Evolutionary conservation across 2,888 invertebrate species (phyloP).

Genomic region (Drosophila planitibia): DNA sequence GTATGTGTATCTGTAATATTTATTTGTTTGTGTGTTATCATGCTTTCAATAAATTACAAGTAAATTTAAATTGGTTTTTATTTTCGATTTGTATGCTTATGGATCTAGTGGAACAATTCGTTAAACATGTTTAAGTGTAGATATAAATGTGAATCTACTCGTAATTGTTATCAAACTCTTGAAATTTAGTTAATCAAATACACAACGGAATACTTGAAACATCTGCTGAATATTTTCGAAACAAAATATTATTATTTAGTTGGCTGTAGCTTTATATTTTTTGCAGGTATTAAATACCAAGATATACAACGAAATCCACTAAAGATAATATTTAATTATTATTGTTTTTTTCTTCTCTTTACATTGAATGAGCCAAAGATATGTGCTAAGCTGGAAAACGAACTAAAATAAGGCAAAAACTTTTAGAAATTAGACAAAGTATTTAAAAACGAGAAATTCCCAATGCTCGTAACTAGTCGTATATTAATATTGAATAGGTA

Average conservation of each 20-base stretch:
- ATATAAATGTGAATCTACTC: slow-evolving; percentile 43
- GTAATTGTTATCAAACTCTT: slow-evolving; percentile 26
- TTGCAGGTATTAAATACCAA: slow-evolving; percentile 54
- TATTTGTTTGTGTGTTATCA: slow-evolving; percentile 46
- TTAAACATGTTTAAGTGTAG: slow-evolving; percentile 57
- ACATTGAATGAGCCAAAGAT: slow-evolving; percentile 33
- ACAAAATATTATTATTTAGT: slow-evolving; percentile 2
- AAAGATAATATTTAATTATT: slow-evolving; percentile 10
- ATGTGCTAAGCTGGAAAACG: slow-evolving; percentile 59
- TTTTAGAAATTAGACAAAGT: slow-evolving; percentile 29
- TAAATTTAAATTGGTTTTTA: slow-evolving; percentile 65
- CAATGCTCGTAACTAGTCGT: slow-evolving; percentile 19
- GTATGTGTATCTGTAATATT: slow-evolving; percentile 41
- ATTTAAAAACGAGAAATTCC: slow-evolving; percentile 25
- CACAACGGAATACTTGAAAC: slow-evolving; percentile 16
- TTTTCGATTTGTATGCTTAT: slow-evolving; percentile 55
- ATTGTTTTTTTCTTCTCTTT: slow-evolving; percentile 14
- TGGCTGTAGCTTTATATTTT: slow-evolving; percentile 8
- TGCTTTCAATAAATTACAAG: slow-evolving; percentile 78
- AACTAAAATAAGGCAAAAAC: slow-evolving; percentile 56
- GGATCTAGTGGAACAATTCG: slow-evolving; percentile 76
- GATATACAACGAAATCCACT: slow-evolving; percentile 35
- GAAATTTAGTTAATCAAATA: slow-evolving; percentile 13
- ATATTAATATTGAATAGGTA: slow-evolving; percentile 11
- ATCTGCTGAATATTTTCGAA: slow-evolving; percentile 12